Evolutionary conservation across 2,888 invertebrate genomes (phyloP), one percentile per base, ranked within the genome.

Genomic region (Cryptocephalus moraei): DNA sequence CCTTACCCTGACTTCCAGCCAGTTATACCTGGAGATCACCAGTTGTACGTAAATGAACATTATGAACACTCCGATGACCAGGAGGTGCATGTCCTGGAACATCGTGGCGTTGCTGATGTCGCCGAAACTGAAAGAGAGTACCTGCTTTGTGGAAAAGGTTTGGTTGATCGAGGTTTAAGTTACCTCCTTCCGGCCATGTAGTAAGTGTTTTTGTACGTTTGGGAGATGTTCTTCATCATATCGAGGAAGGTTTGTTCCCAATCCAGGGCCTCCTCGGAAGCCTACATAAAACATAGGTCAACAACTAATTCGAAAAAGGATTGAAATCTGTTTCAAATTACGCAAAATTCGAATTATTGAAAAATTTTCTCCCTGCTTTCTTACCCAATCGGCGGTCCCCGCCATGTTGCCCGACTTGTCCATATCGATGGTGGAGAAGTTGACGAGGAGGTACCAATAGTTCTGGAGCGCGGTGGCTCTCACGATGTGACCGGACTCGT

Each of bases 41-140:
- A 84, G 68, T 54, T 81, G 76, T 39, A 90, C 81, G 62, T 87
- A 91, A 36, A 85, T 59, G 59, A 86, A 81, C 80, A 89, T 86
- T 42, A 88, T 65, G 38, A 76, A 53, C 51, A 82, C 79, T 41
- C 89, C 89, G 47, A 80, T 62, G 33, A 77, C 71, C 13, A 90
- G 66, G 69, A 82, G 82, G 56, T 79, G 79, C 48, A 85, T 71
- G 62, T 89, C 89, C 66, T 82, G 78, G 63, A 85, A 83, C 75
- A 87, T 81, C 8, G 82, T 74, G 41, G 75, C 73, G 1, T 78
- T 76, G 64, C 82, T 86, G 33, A 84, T 77, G 63, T 88, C 87
- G n/a, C 81, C 85, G 70, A 84, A 88, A 67, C 87, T 80, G 55
- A 9, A 57, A 56, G 39, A 32, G 38, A 45, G 31, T 31, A 13